Percentiles rank a stretch among this genome's conserved stretches.
Conservation (phyloP, 1,140 invertebrate species). For the Drosophila saltans region DNA sequence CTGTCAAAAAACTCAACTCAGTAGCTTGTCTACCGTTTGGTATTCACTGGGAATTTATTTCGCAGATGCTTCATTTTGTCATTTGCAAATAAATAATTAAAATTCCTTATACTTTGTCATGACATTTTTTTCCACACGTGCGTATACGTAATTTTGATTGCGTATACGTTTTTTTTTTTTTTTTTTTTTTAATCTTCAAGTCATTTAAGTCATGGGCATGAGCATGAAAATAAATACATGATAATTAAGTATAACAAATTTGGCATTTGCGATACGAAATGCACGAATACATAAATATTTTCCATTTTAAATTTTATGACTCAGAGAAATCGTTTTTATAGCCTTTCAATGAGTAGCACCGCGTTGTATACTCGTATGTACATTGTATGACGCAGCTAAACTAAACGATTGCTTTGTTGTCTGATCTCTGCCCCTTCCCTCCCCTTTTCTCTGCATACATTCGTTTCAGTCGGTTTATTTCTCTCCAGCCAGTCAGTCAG, state of each 20-base stretch:
- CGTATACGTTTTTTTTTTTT: not conserved
- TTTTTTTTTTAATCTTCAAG: not conserved
- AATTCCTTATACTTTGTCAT: too few species aligned
- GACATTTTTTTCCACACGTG: not conserved
- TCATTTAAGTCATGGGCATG: conserved; percentile 10
- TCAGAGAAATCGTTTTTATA: conserved; percentile 51
- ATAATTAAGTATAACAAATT: conserved; percentile 43
- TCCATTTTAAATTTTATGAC: conserved; percentile 36
- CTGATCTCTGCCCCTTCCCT: not conserved
- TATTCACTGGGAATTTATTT: too few species aligned
- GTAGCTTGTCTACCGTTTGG: too few species aligned
- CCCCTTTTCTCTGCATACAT: not conserved
- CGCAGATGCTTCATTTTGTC: too few species aligned
- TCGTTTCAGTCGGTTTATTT: not conserved
- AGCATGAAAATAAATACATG: conserved; percentile 25
- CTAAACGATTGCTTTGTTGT: conserved; percentile 48
- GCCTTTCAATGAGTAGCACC: conserved; percentile 39
- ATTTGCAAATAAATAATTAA: too few species aligned
- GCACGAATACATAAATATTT: conserved; percentile 29
- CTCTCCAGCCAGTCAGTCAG: not conserved
- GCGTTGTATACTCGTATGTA: not conserved
- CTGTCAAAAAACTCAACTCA: too few species aligned
- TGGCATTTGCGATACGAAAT: conserved; percentile 24
- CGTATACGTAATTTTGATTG: conserved; percentile 22
- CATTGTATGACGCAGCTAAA: conserved; percentile 31